phyloP scores from a whole-genome alignment of 2,888 invertebrate genomes.

The Drosophila nr. medialis region DNA sequence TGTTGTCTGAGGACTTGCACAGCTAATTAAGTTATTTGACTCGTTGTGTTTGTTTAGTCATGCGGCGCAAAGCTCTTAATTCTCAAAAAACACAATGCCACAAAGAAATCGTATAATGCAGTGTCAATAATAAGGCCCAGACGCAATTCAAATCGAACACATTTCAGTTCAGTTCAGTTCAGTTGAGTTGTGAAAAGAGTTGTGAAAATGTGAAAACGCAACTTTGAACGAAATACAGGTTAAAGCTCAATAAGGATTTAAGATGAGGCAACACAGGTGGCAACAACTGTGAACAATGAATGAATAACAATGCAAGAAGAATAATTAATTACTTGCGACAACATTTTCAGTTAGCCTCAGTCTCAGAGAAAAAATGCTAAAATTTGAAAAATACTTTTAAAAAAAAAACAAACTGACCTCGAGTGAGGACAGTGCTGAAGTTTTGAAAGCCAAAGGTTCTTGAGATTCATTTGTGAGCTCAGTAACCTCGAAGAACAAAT shows the following conservation, averaged over 20 bases:
- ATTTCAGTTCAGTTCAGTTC: slow-evolving; percentile 1
- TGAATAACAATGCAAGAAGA: background rate
- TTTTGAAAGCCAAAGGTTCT: background rate
- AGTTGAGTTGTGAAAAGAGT: slow-evolving; percentile 30
- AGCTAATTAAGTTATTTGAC: slow-evolving; percentile 75
- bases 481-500: slow-evolving; percentile 1
- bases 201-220: slow-evolving; percentile 21
- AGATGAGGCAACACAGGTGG: slow-evolving; percentile 8
- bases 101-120: slow-evolving; percentile 6
- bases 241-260: background rate
- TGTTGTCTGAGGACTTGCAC: slow-evolving; percentile 49
- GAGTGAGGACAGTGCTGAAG: background rate
- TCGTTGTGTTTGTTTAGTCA: slow-evolving; percentile 57
- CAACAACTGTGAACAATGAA: background rate
- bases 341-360: background rate
- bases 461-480: background rate
- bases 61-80: slow-evolving; percentile 55
- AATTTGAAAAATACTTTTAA: background rate
- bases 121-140: slow-evolving; percentile 10
- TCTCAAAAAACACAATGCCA: slow-evolving; percentile 22
- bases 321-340: background rate
- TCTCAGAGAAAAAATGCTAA: background rate
- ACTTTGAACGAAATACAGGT: slow-evolving; percentile 1
- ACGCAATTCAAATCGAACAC: slow-evolving; percentile 18
- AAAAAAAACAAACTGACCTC: background rate